Base-by-base conservation (phyloP, 2,888 invertebrate species). In the Zaprionus bogoriensis region DNA sequence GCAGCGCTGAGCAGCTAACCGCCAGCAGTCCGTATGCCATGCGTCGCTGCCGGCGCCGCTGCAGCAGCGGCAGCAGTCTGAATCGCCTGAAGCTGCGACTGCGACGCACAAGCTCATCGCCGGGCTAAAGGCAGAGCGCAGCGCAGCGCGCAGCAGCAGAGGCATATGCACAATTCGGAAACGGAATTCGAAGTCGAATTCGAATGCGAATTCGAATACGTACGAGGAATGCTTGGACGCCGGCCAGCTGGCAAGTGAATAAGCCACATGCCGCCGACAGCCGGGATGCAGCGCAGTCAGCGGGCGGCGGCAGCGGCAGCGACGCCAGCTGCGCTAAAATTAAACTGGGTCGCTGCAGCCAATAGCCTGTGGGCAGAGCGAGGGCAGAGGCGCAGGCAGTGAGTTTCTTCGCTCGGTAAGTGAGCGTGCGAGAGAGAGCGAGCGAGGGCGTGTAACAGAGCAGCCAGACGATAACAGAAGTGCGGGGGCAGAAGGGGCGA, bases 41-140 rank as follows among this genome's bases (percentile, higher is more conserved):
- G 27, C 82, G 83, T 23, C 81, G 87, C 52, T 73, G 66, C 30
- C 63, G 62, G n/a, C 76, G 73, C 19, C 77, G 77, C 39, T 67
- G 85, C 61, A 85, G 85, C 58, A 60, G 71, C 54, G 59, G 84
- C 36, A 72, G 70, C 42, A 59, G 58, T 17, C n/a, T 81, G 3
- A 84, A 63, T 46, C 84, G 84, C 4, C 30, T 86, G 4, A 81
- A 81, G 63, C 50, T 77, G 78, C 85, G 87, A 14, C 46, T 81
- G 30, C 71, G 78, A 30, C 87, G 80, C 27, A 74, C 66, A 44
- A 84, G 68, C 42, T 86, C 80, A 12, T 81, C 80, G 22, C 87
- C 87, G n/a, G 80, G 85, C 22, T 81, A 81, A 9, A 4, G 52
- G 17, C 51, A 41, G 22, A 4, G 39, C 12, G 27, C n/a, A 19